A percentile compares a stretch with the other conserved stretches of the same genome.
Conservation (phyloP, 2,797 vertebrate species). For the Paramormyrops hopkinsi region DNA sequence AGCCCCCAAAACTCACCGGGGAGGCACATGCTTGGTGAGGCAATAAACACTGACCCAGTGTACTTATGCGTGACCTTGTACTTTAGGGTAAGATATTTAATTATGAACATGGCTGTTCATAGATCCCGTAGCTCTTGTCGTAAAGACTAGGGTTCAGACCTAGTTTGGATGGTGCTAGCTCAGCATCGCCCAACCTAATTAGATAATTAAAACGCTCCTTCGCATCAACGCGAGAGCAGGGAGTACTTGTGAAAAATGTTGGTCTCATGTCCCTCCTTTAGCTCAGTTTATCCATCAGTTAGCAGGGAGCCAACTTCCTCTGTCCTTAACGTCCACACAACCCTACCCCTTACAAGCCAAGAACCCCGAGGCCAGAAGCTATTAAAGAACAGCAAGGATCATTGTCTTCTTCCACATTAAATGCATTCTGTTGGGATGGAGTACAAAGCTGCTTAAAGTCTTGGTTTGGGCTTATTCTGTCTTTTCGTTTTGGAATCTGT, state of each 20-base stretch:
- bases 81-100: constrained; percentile 9
- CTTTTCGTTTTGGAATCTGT: background rate
- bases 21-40: background rate
- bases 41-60: background rate
- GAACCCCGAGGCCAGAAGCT: background rate
- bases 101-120: background rate
- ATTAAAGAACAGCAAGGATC: background rate
- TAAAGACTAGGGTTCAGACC: background rate
- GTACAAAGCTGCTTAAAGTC: background rate
- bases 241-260: constrained; percentile 15
- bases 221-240: background rate
- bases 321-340: background rate
- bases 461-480: background rate
- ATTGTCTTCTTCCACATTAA: background rate
- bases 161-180: background rate
- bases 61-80: background rate
- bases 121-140: background rate
- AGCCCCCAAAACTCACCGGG: background rate
- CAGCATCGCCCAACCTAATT: constrained; percentile 3
- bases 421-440: background rate
- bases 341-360: background rate
- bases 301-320: background rate
- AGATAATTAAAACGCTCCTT: background rate
- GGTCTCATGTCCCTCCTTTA: background rate
- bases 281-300: background rate